phyloP scores from a whole-genome alignment of 2,113 vertebrate species.

The rat (Rattus norvegicus) region GRCr8 NC_086028.1:1474501-1475000 shows the following conservation, averaged over 20 bases:
- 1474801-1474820: neutral
- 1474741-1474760: neutral
- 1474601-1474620: neutral
- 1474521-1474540: neutral
- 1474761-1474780: neutral
- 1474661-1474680: neutral
- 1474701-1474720: neutral
- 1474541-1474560: neutral
- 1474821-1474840: conserved; percentile 4
- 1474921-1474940: conserved; percentile 2
- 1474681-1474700: neutral
- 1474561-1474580: neutral
- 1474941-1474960: neutral
- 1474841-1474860: neutral
- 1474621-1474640: neutral
- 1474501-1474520: neutral
- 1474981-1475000: conserved; percentile 28
- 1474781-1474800: neutral
- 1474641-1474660: neutral
- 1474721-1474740: neutral
- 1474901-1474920: neutral
- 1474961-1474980: conserved; percentile 8
- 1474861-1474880: conserved; percentile 46
- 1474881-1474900: conserved; percentile 53
- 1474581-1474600: neutral